Evolutionary conservation across 2,888 invertebrate genomes (phyloP), one percentile per base, ranked within the genome.

Genomic region (Oscheius sp.): DNA sequence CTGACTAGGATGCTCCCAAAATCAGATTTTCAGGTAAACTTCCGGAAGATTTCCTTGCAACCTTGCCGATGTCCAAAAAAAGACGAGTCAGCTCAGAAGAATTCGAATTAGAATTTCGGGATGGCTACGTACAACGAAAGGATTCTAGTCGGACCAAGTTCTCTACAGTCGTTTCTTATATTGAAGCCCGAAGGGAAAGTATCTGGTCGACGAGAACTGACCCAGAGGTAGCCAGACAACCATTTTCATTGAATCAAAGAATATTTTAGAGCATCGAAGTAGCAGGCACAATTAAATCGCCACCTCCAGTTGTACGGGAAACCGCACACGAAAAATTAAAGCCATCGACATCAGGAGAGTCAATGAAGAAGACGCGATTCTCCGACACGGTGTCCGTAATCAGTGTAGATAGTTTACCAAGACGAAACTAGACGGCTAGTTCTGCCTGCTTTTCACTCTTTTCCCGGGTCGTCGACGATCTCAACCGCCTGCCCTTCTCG

Each of bases 121-220:
- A 82, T 63, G 83, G 82, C 18, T 83, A 82, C 61, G 83, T 83
- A 53, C 79, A 78, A 58, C 56, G 83, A 46, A 82, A 82, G 43
- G 82, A 82, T 68, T 83, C 83, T 16, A 82, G 73, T 53, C 73
- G 72, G 70, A 83, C 83, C 16, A 83, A 83, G 74, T 83, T 83
- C 76, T 82, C 83, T 12, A 83, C 83, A 2, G 79, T 79, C 18
- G 82, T 83, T 12, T 78, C 80, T 12, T 83, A 81, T 61, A 83
- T 83, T 49, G 83, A 83, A 49, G 79, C 81, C 0, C 68, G 81
- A 70, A 71, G 81, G 58, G 76, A 77, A 49, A 80, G 81, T 63
- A 73, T 81, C 23, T 81, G 81, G 81, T 79, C 79, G 21, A 73
- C 71, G 6, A 21, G 68, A 16, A 77, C 76, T 23, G 52, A 66